phyloP scores from a whole-genome alignment of 2,888 invertebrate genomes.

The Galeopsomyia nigrocyanea region DNA sequence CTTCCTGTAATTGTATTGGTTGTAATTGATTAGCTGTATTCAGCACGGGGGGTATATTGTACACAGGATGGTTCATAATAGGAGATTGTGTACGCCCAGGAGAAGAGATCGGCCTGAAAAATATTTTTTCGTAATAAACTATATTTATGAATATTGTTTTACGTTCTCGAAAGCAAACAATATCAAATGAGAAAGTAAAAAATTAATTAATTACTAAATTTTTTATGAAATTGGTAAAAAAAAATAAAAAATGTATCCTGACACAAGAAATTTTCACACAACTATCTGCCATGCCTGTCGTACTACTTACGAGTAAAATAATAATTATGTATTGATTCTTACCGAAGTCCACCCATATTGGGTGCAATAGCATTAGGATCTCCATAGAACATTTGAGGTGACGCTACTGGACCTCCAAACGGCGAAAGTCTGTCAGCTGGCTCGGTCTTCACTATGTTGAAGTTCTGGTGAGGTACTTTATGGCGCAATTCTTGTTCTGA shows the following conservation, averaged over 20 bases:
- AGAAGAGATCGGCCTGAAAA: conserved; percentile 55
- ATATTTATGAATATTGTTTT: too few relatives aligned
- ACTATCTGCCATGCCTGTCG: too few relatives aligned
- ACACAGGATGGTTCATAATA: conserved; percentile 56
- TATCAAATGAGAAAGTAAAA: conserved; percentile 26
- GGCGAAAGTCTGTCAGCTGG: conserved; percentile 55
- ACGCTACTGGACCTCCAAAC: conserved; percentile 48
- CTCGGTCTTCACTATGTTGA: conserved; percentile 60
- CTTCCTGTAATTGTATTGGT: conserved; percentile 34
- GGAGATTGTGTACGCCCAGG: conserved; percentile 59
- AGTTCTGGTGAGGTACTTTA: conserved; percentile 55
- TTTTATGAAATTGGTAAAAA: background rate
- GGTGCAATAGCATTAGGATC: conserved; percentile 26
- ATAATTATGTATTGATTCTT: background rate
- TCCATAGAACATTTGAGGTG: conserved; percentile 53
- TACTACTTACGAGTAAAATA: too few relatives aligned
- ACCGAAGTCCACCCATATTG: conserved; percentile 32
- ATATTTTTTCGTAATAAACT: too few relatives aligned
- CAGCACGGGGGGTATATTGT: conserved; percentile 52
- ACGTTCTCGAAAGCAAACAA: too few relatives aligned
- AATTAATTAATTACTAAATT: conserved; percentile 3
- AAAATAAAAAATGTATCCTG: too few relatives aligned
- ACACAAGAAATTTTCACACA: too few relatives aligned
- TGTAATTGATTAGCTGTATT: conserved; percentile 41
- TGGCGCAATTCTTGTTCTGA: conserved; percentile 53